Evolutionary conservation across 2,113 vertebrate genomes (phyloP).

Genomic region (Daphoenositta chrysoptera): DNA sequence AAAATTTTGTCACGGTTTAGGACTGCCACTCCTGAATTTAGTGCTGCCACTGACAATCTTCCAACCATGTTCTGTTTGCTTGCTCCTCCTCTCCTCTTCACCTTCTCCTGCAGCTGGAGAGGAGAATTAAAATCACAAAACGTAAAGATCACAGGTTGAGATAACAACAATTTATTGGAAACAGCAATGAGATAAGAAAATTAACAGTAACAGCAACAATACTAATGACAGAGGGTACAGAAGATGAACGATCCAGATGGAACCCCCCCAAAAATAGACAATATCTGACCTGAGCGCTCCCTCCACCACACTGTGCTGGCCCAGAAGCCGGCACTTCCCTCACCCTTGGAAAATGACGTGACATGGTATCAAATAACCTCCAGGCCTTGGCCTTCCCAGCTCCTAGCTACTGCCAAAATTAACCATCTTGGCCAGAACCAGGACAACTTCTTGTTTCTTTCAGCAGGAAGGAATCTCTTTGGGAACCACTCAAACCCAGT

Average conservation of each 20-base stretch:
- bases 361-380: fast-evolving
- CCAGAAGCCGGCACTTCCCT: background rate
- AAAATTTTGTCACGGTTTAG: background rate
- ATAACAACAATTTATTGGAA: background rate
- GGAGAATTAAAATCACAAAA: background rate
- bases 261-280: background rate
- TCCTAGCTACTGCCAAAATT: background rate
- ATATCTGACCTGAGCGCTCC: fast-evolving
- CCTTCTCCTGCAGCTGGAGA: background rate
- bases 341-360: background rate
- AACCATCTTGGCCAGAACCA: background rate
- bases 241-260: background rate
- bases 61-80: background rate
- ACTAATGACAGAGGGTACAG: background rate
- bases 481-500: background rate
- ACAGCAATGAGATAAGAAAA: background rate
- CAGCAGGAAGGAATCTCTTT: background rate
- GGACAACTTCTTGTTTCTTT: background rate
- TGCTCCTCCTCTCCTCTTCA: fast-evolving
- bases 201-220: background rate
- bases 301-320: too few species aligned
- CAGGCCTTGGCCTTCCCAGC: fast-evolving
- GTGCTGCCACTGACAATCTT: background rate
- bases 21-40: background rate
- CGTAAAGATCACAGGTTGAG: background rate